These are phyloP conservation scores for Monomorium pharaonis DNA, from an alignment of 1,140 invertebrate genomes.

Conservation along the genomic window DNA sequence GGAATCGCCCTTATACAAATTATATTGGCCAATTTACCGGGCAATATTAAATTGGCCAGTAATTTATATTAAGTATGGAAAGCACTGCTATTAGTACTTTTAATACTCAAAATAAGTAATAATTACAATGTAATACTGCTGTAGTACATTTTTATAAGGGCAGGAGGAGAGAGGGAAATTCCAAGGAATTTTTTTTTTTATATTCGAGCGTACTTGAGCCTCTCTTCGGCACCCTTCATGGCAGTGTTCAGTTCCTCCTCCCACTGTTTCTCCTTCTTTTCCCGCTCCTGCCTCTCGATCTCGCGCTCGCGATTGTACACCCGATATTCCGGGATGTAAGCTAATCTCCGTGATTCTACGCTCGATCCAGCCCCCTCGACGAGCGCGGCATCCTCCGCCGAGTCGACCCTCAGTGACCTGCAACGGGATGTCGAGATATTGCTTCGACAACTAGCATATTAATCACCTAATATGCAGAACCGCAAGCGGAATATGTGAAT, in stretches of 20 bases:
- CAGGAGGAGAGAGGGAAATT: background rate
- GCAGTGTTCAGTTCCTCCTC: constrained; percentile 89
- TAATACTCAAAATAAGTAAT: too few species aligned
- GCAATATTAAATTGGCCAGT: too few species aligned
- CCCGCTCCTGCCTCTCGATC: constrained; percentile 86
- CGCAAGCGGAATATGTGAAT: background rate
- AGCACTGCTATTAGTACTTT: too few species aligned
- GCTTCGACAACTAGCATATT: constrained; percentile 18
- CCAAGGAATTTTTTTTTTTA: background rate
- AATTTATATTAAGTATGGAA: too few species aligned
- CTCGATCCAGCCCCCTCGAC: constrained; percentile 59
- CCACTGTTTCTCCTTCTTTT: constrained; percentile 90
- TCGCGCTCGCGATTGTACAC: constrained; percentile 91
- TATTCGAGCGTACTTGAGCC: constrained; percentile 64
- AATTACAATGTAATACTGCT: too few species aligned
- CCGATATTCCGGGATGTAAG: constrained; percentile 87
- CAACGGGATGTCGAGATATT: constrained; percentile 27
- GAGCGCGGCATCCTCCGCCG: constrained; percentile 73
- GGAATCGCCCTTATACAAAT: too few species aligned
- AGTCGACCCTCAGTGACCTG: constrained; percentile 73
- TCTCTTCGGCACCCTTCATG: constrained; percentile 86
- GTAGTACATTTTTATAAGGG: too few species aligned
- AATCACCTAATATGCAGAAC: constrained; percentile 11
- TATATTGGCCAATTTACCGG: too few species aligned
- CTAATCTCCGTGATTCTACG: constrained; percentile 71